Base-by-base conservation (phyloP, 1,140 invertebrate genomes). In the Philaenus spumarius region DNA sequence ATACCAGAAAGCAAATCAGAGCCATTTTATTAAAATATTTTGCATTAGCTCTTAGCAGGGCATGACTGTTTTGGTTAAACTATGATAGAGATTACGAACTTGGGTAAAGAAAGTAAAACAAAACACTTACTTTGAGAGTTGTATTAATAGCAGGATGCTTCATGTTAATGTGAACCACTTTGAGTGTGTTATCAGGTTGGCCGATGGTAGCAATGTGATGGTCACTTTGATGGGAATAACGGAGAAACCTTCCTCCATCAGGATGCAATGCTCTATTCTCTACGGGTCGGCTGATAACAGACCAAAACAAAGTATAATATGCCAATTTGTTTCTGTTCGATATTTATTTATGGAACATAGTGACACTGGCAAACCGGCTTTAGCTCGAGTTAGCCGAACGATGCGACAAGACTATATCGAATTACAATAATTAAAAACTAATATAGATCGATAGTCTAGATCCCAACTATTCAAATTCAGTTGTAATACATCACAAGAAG, bases 121-220 rank as follows among this genome's bases (percentile, higher is more conserved):
- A 24, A 15, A 20, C 24, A 57, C 45, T 42, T 56, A 62, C 61
- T 59, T 75, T 74, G 1, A 83, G 62, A 39, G 69, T 66, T 0
- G 76, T 74, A 63, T 73, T 78, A 1, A 83, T 58, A 22, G 79
- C 64, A 17, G 78, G 72, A 64, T 78, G 74, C 60, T 80, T 75
- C 7, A 75, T 75, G 58, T 76, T 76, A n/a, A 79, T 69, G 61
- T 80, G 75, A n/a, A 74, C 76, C 0, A 84, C 74, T 69, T 83
- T 83, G 1, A 85, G 63, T 2, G 76, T 72, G 59, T 79, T 74
- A 56, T 81, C 80, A 0, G 82, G 76, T 58, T 77, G 73, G 6
- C 82, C 83, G 35, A 83, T 74, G 26, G 76, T 80, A 2, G 81
- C 82, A 1, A 83, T 66, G 17, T 82, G 61, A 57, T 80, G 71